A percentile compares a stretch with the other conserved stretches of the same genome.
phyloP scores from a whole-genome alignment of 1,140 invertebrate genomes.

The Cataglyphis hispanica region DNA sequence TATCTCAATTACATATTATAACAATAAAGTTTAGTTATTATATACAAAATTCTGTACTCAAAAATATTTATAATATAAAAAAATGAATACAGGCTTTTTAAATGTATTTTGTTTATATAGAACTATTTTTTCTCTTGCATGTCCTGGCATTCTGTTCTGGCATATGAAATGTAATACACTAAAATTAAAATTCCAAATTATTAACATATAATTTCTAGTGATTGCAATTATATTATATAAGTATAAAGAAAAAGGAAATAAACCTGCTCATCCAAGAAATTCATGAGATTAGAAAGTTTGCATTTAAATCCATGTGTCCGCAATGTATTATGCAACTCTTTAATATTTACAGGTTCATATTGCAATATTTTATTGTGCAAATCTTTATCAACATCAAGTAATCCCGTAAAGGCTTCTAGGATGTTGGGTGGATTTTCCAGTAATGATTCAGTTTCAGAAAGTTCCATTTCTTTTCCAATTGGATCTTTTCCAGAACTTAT shows the following conservation, averaged over 20 bases:
- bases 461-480: slow-evolving; percentile 73
- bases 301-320: slow-evolving; percentile 83
- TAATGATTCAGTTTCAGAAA: slow-evolving; percentile 60
- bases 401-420: slow-evolving; percentile 77
- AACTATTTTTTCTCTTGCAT: slow-evolving; percentile 56
- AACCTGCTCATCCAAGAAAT: slow-evolving; percentile 87
- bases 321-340: slow-evolving; percentile 80
- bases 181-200: slow-evolving; percentile 63
- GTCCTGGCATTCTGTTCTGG: slow-evolving; percentile 54
- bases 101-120: not conserved
- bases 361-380: slow-evolving; percentile 84
- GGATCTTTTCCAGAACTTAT: slow-evolving; percentile 9
- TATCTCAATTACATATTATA: not conserved
- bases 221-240: not conserved
- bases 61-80: slow-evolving; percentile 27
- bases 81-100: not conserved
- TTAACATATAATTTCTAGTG: not conserved
- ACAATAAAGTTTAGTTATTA: slow-evolving; percentile 24
- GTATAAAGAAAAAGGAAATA: slow-evolving; percentile 9
- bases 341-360: slow-evolving; percentile 86
- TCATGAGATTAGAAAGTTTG: slow-evolving; percentile 81
- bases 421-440: slow-evolving; percentile 54
- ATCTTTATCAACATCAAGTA: slow-evolving; percentile 79
- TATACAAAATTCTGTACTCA: slow-evolving; percentile 9
- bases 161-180: slow-evolving; percentile 80